phyloP scores from a whole-genome alignment of 2,113 vertebrate genomes.

The Mesocricetus auratus region DNA sequence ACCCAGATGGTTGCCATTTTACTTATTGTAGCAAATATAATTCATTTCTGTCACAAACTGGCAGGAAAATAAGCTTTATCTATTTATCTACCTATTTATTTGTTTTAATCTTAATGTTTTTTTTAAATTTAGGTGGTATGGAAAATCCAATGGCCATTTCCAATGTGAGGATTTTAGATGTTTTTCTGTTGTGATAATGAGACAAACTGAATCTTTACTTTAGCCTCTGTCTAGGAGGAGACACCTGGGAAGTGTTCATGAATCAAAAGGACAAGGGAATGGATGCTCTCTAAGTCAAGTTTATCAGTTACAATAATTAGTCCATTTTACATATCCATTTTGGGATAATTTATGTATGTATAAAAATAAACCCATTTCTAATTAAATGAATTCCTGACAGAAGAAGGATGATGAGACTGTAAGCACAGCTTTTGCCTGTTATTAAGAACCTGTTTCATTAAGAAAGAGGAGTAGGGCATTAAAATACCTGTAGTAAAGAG shows the following conservation, averaged over 20 bases:
- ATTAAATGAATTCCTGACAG: slow-evolving; percentile 58
- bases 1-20: neutral
- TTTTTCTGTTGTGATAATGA: neutral
- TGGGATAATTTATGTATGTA: slow-evolving; percentile 67
- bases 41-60: neutral
- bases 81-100: neutral
- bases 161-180: neutral
- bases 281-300: slow-evolving; percentile 67
- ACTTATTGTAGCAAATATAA: neutral
- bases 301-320: slow-evolving; percentile 77
- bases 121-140: neutral
- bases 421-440: slow-evolving; percentile 69
- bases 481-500: slow-evolving; percentile 62
- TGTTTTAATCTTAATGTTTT: neutral
- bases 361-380: slow-evolving; percentile 73
- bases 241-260: slow-evolving; percentile 67
- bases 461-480: slow-evolving; percentile 50
- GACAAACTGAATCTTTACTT: slow-evolving; percentile 1
- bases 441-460: slow-evolving; percentile 75
- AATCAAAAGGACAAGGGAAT: slow-evolving; percentile 72
- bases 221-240: slow-evolving; percentile 57
- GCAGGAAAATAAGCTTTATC: neutral
- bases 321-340: slow-evolving; percentile 67
- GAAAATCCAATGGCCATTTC: slow-evolving; percentile 24
- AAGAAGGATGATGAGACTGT: slow-evolving; percentile 73